Percentiles rank a stretch among this genome's conserved stretches.
These are phyloP conservation scores for Watsonalla cultraria DNA, from an alignment of 2,888 invertebrate genomes.

Conservation along the genomic window DNA sequence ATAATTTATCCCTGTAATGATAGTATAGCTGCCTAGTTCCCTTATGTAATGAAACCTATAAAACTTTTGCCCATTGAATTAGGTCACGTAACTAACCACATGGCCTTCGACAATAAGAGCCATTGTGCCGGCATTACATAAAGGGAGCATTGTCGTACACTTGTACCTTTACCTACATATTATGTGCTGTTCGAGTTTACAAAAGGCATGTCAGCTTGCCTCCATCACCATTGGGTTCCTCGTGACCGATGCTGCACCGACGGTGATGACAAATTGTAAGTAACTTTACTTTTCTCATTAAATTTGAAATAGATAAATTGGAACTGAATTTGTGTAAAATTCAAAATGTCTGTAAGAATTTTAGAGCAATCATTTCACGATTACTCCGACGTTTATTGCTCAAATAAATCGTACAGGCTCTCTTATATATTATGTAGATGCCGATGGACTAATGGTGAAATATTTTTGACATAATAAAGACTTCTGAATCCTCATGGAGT, in stretches of 20 bases:
- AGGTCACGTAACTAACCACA: conserved; percentile 1
- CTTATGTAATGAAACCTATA: no score
- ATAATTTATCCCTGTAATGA: no score
- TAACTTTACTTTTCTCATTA: not conserved
- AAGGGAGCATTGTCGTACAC: conserved; percentile 15
- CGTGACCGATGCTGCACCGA: not conserved
- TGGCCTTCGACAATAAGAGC: conserved; percentile 13
- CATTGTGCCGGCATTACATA: conserved; percentile 28
- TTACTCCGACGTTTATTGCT: not conserved
- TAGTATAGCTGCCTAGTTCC: no score
- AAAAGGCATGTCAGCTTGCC: conserved; percentile 23
- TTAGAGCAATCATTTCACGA: not conserved
- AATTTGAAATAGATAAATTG: no score
- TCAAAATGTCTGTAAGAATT: not conserved
- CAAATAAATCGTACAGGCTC: not conserved
- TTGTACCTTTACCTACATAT: conserved; percentile 10
- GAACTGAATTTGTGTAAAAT: no score
- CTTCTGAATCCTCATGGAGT: no score
- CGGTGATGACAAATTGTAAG: not conserved
- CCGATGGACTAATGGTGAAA: no score
- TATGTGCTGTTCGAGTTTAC: conserved; percentile 23
- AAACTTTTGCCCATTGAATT: not conserved
- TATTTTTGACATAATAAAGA: no score
- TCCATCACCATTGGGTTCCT: not conserved
- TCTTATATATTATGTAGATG: not conserved